These are phyloP conservation scores for Gryon sp. DNA, from an alignment of 1,140 invertebrate species.

Conservation along the genomic window DNA sequence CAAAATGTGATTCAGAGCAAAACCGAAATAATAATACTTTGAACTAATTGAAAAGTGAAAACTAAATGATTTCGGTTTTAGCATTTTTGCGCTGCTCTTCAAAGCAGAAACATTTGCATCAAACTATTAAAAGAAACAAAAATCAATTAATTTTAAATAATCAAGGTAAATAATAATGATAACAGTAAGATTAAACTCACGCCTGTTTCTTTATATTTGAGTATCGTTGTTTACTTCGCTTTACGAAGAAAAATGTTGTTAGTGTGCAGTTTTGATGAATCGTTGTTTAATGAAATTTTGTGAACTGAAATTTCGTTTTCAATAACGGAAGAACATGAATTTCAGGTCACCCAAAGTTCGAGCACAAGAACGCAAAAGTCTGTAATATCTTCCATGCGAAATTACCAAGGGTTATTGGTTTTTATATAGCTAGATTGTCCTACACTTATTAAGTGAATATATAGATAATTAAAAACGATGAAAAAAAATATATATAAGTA, in stretches of 20 bases:
- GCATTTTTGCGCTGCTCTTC: constrained; percentile 1
- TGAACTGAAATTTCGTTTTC: neutral
- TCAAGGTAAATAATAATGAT: neutral
- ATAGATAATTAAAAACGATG: constrained; percentile 20
- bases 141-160: neutral
- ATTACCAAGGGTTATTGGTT: constrained; percentile 45
- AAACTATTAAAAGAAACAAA: neutral
- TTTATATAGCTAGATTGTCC: constrained; percentile 37
- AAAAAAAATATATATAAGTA: constrained; percentile 18
- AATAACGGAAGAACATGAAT: constrained; percentile 35
- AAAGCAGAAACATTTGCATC: constrained; percentile 9
- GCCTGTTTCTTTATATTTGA: constrained; percentile 39
- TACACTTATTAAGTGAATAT: constrained; percentile 30
- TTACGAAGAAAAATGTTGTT: constrained; percentile 30
- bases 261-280: constrained; percentile 18
- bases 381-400: constrained; percentile 54
- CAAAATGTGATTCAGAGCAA: constrained; percentile 51
- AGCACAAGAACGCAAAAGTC: constrained; percentile 45
- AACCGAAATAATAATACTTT: constrained; percentile 30
- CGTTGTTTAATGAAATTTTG: constrained; percentile 20
- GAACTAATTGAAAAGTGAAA: constrained; percentile 35
- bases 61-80: constrained; percentile 24
- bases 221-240: constrained; percentile 38
- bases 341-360: constrained; percentile 38
- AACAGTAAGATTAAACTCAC: neutral